Conservation (phyloP, 2,113 vertebrate species). For the Cichladusa arquata region DNA sequence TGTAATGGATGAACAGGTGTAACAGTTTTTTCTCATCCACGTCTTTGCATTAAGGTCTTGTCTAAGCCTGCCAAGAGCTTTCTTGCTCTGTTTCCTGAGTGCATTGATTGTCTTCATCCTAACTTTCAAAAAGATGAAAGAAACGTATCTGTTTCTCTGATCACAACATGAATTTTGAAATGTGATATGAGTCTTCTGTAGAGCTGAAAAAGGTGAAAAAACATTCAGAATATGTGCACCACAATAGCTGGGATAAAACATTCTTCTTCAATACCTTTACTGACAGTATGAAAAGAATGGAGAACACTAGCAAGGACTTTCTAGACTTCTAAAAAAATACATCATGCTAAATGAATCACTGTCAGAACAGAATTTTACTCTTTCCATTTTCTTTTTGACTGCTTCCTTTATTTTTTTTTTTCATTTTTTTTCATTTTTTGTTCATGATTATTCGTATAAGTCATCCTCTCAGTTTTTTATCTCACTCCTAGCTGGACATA, state of each 20-base stretch:
- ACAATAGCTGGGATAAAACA: not conserved
- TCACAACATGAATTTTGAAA: not conserved
- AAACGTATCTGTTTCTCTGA: not conserved
- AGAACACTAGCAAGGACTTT: not conserved
- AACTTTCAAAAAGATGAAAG: not conserved
- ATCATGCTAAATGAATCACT: not conserved
- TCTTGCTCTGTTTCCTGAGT: not conserved
- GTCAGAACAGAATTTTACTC: not conserved
- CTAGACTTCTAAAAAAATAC: not conserved
- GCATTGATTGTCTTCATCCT: not conserved
- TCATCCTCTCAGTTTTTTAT: not conserved
- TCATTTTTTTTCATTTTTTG: no score
- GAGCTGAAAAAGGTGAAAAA: not conserved
- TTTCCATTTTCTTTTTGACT: not conserved
- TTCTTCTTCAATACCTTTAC: not conserved
- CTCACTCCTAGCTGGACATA: not conserved
- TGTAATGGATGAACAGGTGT: rapidly evolving
- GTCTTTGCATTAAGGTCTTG: not conserved
- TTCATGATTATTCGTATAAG: not conserved
- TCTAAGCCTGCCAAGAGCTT: not conserved
- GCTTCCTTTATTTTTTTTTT: not conserved
- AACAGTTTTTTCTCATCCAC: not conserved
- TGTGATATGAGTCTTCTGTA: not conserved
- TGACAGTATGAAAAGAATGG: not conserved
- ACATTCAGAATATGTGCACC: not conserved